A percentile compares a stretch with the other conserved stretches of the same genome.
Conservation (phyloP, 2,797 vertebrate species). For the Chelon labrosus region DNA sequence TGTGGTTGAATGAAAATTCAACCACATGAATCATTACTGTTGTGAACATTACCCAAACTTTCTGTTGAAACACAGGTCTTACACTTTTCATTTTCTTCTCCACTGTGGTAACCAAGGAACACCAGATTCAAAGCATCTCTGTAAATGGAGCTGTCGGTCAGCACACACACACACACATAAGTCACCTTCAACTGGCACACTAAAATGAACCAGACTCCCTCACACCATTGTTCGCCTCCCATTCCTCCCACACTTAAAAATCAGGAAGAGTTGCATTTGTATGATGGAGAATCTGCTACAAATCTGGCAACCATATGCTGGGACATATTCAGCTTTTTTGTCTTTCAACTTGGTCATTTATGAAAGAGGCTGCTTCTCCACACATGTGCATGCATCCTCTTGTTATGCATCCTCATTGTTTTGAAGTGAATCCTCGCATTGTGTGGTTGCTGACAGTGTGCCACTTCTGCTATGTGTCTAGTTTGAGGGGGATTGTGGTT, state of each 20-base stretch:
- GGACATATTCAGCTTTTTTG: slow-evolving; percentile 59
- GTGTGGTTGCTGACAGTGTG: slow-evolving; percentile 62
- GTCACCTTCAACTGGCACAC: not conserved
- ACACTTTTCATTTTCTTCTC: slow-evolving; percentile 22
- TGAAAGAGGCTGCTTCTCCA: slow-evolving; percentile 47
- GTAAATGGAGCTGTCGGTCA: slow-evolving; percentile 34
- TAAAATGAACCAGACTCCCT: slow-evolving; percentile 52
- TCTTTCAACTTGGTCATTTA: slow-evolving; percentile 54
- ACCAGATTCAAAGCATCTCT: slow-evolving; percentile 22
- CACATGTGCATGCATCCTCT: slow-evolving; percentile 63
- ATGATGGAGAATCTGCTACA: slow-evolving; percentile 60
- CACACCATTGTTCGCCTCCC: slow-evolving; percentile 35
- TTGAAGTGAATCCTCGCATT: slow-evolving; percentile 71
- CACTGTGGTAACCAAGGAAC: slow-evolving; percentile 14
- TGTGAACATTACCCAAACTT: slow-evolving; percentile 22
- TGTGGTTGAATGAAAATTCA: slow-evolving; percentile 1
- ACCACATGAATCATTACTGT: slow-evolving; percentile 17
- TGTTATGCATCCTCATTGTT: slow-evolving; percentile 58
- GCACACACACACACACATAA: not conserved
- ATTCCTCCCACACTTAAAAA: slow-evolving; percentile 45
- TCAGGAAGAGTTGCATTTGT: slow-evolving; percentile 67
- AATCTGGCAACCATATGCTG: slow-evolving; percentile 78
- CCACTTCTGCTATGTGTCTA: slow-evolving; percentile 45
- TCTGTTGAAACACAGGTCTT: slow-evolving; percentile 18
- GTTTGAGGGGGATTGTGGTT: slow-evolving; percentile 41